phyloP scores from a whole-genome alignment of 1,140 invertebrate species.

The Protaetia brevitarsis region DNA sequence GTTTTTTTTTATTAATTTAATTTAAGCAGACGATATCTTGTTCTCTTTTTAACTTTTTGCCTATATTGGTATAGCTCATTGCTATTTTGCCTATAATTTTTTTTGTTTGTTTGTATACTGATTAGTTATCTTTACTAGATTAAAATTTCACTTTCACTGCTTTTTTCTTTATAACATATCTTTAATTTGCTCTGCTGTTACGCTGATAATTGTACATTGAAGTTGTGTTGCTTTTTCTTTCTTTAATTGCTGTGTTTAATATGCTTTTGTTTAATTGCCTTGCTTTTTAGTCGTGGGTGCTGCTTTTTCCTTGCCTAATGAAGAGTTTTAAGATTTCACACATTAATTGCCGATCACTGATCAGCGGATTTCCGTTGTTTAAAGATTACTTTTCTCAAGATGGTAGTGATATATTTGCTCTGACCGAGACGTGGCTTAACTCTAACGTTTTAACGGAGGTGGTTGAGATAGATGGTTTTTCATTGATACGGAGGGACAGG shows the following conservation, averaged over 20 bases:
- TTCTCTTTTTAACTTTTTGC: too few relatives aligned
- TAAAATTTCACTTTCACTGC: not conserved
- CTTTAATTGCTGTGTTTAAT: not conserved
- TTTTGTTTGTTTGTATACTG: too few relatives aligned
- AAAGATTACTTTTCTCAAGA: not conserved
- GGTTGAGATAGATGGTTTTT: slow-evolving; percentile 6
- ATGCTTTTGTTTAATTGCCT: not conserved
- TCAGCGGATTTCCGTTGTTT: not conserved
- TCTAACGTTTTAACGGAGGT: not conserved
- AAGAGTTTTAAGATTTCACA: not conserved
- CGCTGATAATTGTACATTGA: not conserved
- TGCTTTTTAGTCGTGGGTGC: not conserved
- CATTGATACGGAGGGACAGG: not conserved
- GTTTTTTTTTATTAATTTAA: too few relatives aligned
- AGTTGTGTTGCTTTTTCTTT: not conserved
- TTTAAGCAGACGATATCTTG: too few relatives aligned
- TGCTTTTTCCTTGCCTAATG: not conserved
- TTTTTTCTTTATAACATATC: not conserved
- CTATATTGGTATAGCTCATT: too few relatives aligned
- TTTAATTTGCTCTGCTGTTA: not conserved
- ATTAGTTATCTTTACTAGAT: not conserved
- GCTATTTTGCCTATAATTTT: not conserved
- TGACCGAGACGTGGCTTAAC: slow-evolving; percentile 6
- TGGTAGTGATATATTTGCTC: slow-evolving; percentile 6
- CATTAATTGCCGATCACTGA: not conserved